A percentile compares a stretch with the other conserved stretches of the same genome.
Conservation (phyloP, 2,888 invertebrate genomes). For the Chydorus sphaericus region DNA sequence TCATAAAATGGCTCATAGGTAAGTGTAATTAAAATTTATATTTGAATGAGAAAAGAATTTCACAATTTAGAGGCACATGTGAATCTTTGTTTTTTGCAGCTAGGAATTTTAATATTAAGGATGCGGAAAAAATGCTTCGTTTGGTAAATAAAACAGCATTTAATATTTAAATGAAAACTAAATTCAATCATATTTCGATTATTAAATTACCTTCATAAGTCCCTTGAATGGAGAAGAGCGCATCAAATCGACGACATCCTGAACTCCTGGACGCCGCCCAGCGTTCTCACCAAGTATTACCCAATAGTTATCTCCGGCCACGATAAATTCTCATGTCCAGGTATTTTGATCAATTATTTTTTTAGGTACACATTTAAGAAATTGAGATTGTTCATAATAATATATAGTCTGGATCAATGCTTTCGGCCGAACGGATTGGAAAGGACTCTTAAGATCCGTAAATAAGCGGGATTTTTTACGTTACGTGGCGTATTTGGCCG, state of each 20-base stretch:
- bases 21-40: too few relatives aligned
- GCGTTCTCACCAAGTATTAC: neutral
- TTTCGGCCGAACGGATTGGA: constrained; percentile 63
- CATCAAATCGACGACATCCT: neutral
- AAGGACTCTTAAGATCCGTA: constrained; percentile 60
- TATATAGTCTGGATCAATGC: constrained; percentile 62
- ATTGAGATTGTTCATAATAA: constrained; percentile 15
- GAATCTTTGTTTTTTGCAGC: too few relatives aligned
- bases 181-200: neutral
- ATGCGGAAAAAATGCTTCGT: neutral
- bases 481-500: constrained; percentile 32
- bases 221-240: neutral
- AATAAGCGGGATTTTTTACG: constrained; percentile 56
- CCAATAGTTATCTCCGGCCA: neutral
- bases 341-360: neutral
- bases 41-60: too few relatives aligned
- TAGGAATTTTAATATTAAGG: neutral
- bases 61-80: too few relatives aligned
- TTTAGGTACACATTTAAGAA: neutral
- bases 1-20: too few relatives aligned
- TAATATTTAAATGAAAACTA: neutral
- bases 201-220: too few relatives aligned
- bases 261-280: neutral
- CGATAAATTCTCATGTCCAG: neutral
- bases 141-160: neutral